Percentiles rank a stretch among this genome's conserved stretches.
Evolutionary conservation across 2,888 invertebrate genomes (phyloP).

Genomic region (Piscicola geometra): DNA sequence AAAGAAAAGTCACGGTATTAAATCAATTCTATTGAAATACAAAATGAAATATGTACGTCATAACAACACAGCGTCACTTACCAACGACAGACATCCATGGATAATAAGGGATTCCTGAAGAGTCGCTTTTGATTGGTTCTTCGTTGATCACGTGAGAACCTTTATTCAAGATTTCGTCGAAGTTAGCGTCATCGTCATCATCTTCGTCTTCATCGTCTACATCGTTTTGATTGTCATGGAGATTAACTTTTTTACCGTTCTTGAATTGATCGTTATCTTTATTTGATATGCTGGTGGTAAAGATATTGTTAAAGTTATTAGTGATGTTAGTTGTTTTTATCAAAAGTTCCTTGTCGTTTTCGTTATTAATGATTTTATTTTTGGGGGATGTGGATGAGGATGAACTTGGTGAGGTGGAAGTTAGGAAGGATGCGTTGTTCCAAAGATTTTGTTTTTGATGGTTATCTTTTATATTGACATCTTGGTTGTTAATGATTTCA

Average conservation of each 20-base stretch:
- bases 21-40: too few relatives aligned
- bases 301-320: neutral
- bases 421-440: too few relatives aligned
- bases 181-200: neutral
- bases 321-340: neutral
- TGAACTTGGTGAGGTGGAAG: neutral
- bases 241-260: neutral
- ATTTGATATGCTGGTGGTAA: neutral
- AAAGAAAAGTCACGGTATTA: too few relatives aligned
- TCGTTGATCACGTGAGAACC: neutral
- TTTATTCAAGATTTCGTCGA: slow-evolving; percentile 6
- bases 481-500: too few relatives aligned
- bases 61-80: too few relatives aligned
- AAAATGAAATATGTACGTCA: too few relatives aligned
- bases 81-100: slow-evolving; percentile 29
- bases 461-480: too few relatives aligned
- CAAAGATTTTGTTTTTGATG: too few relatives aligned
- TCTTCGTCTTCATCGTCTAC: slow-evolving; percentile 1
- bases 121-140: slow-evolving; percentile 6
- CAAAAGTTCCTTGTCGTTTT: neutral
- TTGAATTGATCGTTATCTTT: neutral
- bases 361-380: neutral
- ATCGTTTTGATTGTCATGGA: neutral
- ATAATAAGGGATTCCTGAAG: slow-evolving; percentile 18
- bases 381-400: neutral